A percentile compares a stretch with the other conserved stretches of the same genome.
Conservation (phyloP, 2,888 invertebrate species). For the Carpatolechia fugitivella region DNA sequence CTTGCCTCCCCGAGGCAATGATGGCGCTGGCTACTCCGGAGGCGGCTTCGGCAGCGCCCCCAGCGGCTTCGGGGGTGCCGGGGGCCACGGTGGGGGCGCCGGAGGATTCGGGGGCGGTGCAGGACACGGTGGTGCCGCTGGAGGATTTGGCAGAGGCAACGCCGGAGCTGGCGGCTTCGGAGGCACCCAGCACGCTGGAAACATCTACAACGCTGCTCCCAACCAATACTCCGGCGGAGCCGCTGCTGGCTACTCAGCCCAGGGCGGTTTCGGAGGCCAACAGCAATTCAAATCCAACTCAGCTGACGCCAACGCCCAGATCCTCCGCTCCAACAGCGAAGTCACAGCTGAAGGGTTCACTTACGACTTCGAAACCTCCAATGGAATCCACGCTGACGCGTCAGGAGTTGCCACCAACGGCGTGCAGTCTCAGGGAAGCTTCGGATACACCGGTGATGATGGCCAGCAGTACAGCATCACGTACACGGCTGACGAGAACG, state of each 20-base stretch:
- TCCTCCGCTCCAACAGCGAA: constrained; percentile 63
- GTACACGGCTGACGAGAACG: constrained; percentile 74
- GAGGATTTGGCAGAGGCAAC: neutral
- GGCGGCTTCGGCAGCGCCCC: constrained; percentile 27
- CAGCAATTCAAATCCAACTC: constrained; percentile 30
- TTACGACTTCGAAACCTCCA: constrained; percentile 72
- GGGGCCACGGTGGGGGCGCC: constrained; percentile 28
- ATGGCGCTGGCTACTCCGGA: constrained; percentile 56
- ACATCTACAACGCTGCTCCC: constrained; percentile 40
- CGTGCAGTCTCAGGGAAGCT: constrained; percentile 72
- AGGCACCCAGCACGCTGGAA: constrained; percentile 36
- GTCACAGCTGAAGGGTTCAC: constrained; percentile 70
- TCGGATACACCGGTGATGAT: constrained; percentile 72
- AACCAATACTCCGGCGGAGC: constrained; percentile 27
- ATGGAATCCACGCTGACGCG: constrained; percentile 72
- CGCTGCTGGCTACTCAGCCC: constrained; percentile 23
- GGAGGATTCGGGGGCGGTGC: constrained; percentile 20
- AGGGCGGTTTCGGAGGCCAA: constrained; percentile 25
- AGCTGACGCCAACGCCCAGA: constrained; percentile 64
- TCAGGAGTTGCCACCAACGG: constrained; percentile 69
- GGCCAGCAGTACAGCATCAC: constrained; percentile 74
- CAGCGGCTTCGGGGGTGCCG: constrained; percentile 25
- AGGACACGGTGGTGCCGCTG: constrained; percentile 19
- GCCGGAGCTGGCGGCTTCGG: constrained; percentile 18
- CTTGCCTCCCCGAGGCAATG: constrained; percentile 69